Base-by-base conservation (phyloP, 2,797 vertebrate species). In the Chelon labrosus region DNA sequence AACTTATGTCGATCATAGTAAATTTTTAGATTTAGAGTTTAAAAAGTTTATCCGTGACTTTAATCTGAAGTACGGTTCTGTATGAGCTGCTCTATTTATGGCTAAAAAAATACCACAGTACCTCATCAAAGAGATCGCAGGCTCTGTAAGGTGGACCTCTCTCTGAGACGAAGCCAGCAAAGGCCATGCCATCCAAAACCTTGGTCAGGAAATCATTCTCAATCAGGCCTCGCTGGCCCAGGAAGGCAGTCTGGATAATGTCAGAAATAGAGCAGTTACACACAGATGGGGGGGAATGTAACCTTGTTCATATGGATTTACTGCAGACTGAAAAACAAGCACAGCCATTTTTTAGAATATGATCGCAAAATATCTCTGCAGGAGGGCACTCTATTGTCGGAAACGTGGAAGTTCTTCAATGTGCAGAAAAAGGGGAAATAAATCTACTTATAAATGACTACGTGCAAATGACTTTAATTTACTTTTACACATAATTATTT, bases 91-190 rank as follows among this genome's bases (percentile, higher is more conserved):
- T 42, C 27, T 10, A 60, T 22, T 55, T 42, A 46, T 7, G 25
- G 42, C 19, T 47, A n/a, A 37, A 50, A 46, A 52, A 57, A 10
- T 20, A 0, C 20, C 62, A 41, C 65, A 46, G 44, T 93, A 99
- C 98, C 97, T 98, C 97, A 91, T 99, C 98, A 92, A 99, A 99
- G 63, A 99, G 97, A 95, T 99, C 98, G 54, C 97, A 98, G 81
- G 96, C 92, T 92, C 98, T 91, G 93, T 97, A 99, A 25, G 98
- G 97, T 71, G 97, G 97, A 60, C 98, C 98, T 80, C 98, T 95
- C 86, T 99, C 98, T 25, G 98, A 99, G 82, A 99, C 97, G 82
- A 99, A 99, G 86, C 97, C 97, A 82, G 98, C 98, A 82, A 99
- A 99, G 39, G 98, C 96, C 98, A 99, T 99, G 92, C 98, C 97